Evolutionary conservation across 2,888 invertebrate genomes (phyloP).

Genomic region (Lydus trimaculatus): DNA sequence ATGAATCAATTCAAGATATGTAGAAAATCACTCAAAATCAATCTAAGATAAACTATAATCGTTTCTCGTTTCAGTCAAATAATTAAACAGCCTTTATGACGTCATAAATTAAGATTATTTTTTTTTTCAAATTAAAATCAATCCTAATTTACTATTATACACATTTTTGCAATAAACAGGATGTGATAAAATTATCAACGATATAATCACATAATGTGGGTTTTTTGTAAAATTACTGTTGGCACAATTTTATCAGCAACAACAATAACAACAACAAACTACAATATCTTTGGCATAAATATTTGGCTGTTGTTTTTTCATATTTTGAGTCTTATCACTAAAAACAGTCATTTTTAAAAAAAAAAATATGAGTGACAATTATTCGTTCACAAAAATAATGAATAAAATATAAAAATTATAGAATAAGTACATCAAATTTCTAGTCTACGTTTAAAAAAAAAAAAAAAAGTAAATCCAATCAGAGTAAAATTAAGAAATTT

Average conservation of each 20-base stretch:
- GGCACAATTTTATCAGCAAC: slow-evolving; percentile 6
- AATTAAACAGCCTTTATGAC: slow-evolving; percentile 4
- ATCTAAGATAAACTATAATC: background rate
- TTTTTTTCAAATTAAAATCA: background rate
- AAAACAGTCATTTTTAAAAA: background rate
- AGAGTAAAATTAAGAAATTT: slow-evolving; percentile 2
- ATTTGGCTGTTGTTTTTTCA: background rate
- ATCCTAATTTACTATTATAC: too few species aligned
- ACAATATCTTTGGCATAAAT: background rate
- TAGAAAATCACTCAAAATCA: background rate
- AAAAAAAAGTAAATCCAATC: background rate
- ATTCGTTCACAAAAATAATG: background rate
- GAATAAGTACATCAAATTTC: background rate
- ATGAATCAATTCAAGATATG: background rate
- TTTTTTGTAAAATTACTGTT: background rate
- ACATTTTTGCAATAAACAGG: background rate
- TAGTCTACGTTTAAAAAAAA: background rate
- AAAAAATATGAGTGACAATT: background rate
- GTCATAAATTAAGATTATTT: background rate
- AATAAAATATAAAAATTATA: background rate
- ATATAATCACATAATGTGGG: background rate
- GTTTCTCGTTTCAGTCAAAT: background rate
- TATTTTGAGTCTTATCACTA: background rate
- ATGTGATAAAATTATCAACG: background rate
- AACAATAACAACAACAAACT: background rate